Base-by-base conservation (phyloP, 2,113 vertebrate genomes). In the Pungitius pungitius region DNA sequence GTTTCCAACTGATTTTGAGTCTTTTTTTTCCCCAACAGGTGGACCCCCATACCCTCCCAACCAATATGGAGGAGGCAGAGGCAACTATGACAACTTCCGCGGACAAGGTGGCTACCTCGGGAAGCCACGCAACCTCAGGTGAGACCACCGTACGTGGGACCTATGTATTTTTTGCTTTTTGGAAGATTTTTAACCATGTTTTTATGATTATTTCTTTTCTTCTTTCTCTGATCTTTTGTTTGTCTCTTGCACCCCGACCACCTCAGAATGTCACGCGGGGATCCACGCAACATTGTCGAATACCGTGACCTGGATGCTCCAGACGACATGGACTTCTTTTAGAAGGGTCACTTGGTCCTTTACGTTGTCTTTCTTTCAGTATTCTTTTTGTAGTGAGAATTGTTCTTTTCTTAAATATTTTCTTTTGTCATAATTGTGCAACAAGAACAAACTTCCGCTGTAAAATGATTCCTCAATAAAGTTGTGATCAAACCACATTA, bases 301-400 rank as follows among this genome's bases (percentile, higher is more conserved):
- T 97, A 97, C 66, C 91, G 95, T 1, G 96, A 97, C 87, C 91
- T 97, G 83, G 96, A 97, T 14, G 96, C 96, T 8, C 96, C 96
- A 0, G 96, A 97, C 10, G 96, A 97, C 2, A 94, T 96, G 37
- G 96, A 97, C 73, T 97, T 97, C 92, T 97, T 97, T 90, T 97
- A 94, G 85, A 83, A 58, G 20, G 30, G 60, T 74, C 8, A 3
- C 76, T 57, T n/a, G 49, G 37, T 49, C 74, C 9, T 65, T 43
- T 68, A 12, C 9, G n/a, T 52, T 13, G 47, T 82, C 18, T 22
- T 63, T 73, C 40, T 60, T 8, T 45, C 73, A 55, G 20, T 69
- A n/a, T 6, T 17, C 15, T 61, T 73, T 63, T 55, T 75, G 39
- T 65, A 66, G 51, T 52, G 22, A 8, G 56, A 26, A 61, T 55